Evolutionary conservation across 2,113 vertebrate genomes (phyloP), one percentile per base, ranked within the genome.

Genomic region (Grallaria varia): DNA sequence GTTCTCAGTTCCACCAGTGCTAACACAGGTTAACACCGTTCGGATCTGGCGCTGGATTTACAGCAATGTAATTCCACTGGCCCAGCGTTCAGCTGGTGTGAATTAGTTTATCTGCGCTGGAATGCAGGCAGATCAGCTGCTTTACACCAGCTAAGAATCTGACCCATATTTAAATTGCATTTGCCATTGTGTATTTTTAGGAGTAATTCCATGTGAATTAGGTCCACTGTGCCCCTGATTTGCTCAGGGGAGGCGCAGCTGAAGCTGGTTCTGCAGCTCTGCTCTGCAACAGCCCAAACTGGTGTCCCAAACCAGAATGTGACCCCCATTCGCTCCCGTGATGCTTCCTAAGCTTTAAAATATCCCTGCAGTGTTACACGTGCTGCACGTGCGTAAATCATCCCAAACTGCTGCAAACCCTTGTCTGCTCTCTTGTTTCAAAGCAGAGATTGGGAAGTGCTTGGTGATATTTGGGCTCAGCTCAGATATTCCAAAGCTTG

Each of bases 371-470:
- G 81, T 0, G 7, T 82, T 92, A 85, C 96, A 90, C 78, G 52
- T 89, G 95, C 95, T 55, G 75, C 3, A 14, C 56, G 84, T 33
- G 69, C 47, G 91, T 93, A 94, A 77, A 71, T 96, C 93, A 76
- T 90, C 89, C 28, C 53, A 28, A 90, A 91, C 71, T 59, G 81
- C 95, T 94, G 80, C 95, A 93, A 95, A 91, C 95, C 96, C 77
- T 77, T 14, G 0, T 35, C 42, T 3, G 25, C 25, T 84, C 96
- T 97, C 97, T 60, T 89, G 86, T 97, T 98, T 98, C 97, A 98
- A 98, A 98, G 97, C 55, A 39, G 89, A 97, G 96, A 92, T 74
- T 28, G 95, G 96, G 95, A 96, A 96, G 96, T 95, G 94, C 96
- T 95, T 73, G 91, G 92, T 97, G 97, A 97, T 96, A 97, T 94